Percentiles rank a stretch among this genome's conserved stretches.
Evolutionary conservation across 2,888 invertebrate species (phyloP).

Genomic region (Disparrhopalites patrizii): DNA sequence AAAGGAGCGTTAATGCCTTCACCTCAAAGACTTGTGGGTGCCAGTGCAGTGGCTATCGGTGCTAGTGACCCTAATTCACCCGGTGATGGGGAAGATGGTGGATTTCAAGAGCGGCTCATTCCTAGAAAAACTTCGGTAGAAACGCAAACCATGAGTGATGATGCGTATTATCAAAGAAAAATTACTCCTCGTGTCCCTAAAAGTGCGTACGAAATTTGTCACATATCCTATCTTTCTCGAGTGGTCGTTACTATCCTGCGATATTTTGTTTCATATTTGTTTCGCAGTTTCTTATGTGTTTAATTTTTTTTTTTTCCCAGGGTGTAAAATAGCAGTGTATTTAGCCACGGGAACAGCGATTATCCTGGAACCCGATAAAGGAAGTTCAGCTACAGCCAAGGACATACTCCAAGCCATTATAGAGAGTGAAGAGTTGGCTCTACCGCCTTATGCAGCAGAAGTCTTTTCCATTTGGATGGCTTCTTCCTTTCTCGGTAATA

Average conservation of each 20-base stretch:
- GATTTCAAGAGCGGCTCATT: conserved; percentile 43
- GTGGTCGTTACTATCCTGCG: neutral
- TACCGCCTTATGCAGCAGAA: conserved; percentile 73
- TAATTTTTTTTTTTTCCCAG: conserved; percentile 26
- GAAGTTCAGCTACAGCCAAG: conserved; percentile 62
- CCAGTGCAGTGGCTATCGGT: conserved; percentile 32
- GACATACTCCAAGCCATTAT: conserved; percentile 61
- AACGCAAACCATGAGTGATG: conserved; percentile 47
- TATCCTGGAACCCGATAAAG: conserved; percentile 67
- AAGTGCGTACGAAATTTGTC: conserved; percentile 29
- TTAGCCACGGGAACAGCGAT: conserved; percentile 46
- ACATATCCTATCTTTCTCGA: neutral
- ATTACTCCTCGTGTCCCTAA: conserved; percentile 47
- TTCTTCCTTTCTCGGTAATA: conserved; percentile 73
- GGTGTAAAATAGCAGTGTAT: conserved; percentile 46
- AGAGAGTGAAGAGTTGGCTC: conserved; percentile 72
- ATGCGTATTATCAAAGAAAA: conserved; percentile 47
- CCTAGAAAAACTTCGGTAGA: conserved; percentile 47
- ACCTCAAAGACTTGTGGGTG: conserved; percentile 40
- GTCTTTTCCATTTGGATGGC: conserved; percentile 82
- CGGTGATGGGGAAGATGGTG: conserved; percentile 46
- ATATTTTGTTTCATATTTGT: neutral
- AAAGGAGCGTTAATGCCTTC: conserved; percentile 10
- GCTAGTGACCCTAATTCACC: conserved; percentile 41
- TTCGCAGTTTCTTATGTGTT: neutral